Conservation (phyloP, 2,797 vertebrate species). For the Centroberyx gerrardi region DNA sequence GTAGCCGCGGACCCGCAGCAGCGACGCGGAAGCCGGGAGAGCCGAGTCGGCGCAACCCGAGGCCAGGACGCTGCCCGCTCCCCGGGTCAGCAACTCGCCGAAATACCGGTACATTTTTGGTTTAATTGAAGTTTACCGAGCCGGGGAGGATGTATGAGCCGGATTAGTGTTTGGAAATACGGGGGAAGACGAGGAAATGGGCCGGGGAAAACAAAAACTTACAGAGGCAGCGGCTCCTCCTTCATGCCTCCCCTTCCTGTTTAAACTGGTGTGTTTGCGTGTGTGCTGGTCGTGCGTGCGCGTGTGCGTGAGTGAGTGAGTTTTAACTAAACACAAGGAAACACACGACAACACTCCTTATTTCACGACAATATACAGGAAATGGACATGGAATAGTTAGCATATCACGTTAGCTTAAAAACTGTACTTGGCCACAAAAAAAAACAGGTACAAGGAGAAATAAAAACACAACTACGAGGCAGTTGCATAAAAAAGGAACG, state of each 20-base stretch:
- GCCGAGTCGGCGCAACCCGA: conserved; percentile 75
- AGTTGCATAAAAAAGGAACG: no score
- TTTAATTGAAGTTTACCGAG: not conserved
- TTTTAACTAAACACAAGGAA: not conserved
- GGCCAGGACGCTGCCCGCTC: conserved; percentile 72
- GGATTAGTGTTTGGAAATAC: not conserved
- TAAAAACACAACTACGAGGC: no score
- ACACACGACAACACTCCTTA: not conserved
- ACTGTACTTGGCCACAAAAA: no score
- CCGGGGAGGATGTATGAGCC: not conserved
- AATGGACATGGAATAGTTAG: no score
- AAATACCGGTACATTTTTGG: conserved; percentile 89
- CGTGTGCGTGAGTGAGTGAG: not conserved
- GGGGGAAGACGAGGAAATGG: conserved; percentile 18
- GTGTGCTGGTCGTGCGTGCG: not conserved
- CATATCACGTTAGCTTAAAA: no score
- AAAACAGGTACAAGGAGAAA: no score
- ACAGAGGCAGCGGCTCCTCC: conserved; percentile 53
- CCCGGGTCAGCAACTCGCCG: conserved; percentile 85
- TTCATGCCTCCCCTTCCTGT: conserved; percentile 59
- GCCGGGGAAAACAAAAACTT: not conserved
- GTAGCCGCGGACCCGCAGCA: conserved; percentile 86
- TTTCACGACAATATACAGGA: no score
- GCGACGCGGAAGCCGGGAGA: conserved; percentile 74
- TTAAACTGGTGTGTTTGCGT: not conserved